Evolutionary conservation across 2,797 vertebrate genomes (phyloP).

Genomic region (Chromis chromis): DNA sequence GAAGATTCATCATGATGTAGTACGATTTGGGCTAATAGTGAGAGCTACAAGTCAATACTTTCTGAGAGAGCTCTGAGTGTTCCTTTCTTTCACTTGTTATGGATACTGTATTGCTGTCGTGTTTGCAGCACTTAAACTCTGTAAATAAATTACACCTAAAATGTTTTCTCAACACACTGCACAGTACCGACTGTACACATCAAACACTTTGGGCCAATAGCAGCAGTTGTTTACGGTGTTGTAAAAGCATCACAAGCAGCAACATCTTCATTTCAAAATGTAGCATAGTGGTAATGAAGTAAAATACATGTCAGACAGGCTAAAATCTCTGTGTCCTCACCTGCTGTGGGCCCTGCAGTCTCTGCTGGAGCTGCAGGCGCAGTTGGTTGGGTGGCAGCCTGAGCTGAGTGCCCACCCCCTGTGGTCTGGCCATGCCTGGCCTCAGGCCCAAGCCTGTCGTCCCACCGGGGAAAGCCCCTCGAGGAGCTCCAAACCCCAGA

Average conservation of each 20-base stretch:
- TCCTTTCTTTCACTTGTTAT: not conserved
- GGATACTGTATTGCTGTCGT: not conserved
- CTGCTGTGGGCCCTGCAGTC: constrained; percentile 95
- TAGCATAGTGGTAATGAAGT: too few relatives aligned
- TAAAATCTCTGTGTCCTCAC: constrained; percentile 44
- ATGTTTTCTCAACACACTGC: not conserved
- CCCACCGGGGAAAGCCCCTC: constrained; percentile 86
- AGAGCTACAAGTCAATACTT: not conserved
- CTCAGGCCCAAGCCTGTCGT: constrained; percentile 84
- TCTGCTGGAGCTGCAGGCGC: constrained; percentile 93
- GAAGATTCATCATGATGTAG: not conserved
- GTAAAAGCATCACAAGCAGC: too few relatives aligned
- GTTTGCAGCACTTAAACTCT: not conserved
- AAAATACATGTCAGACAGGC: too few relatives aligned
- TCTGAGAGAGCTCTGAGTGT: not conserved
- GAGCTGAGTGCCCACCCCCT: constrained; percentile 85
- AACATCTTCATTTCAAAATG: too few relatives aligned
- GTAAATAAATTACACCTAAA: constrained; percentile 1
- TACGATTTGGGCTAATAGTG: not conserved
- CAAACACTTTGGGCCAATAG: not conserved
- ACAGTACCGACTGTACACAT: constrained; percentile 1
- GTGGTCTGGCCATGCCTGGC: constrained; percentile 82
- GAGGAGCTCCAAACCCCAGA: constrained; percentile 84
- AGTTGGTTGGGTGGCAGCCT: constrained; percentile 92
- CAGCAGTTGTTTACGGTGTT: too few relatives aligned